Evolutionary conservation across 2,113 vertebrate genomes (phyloP), one percentile per base, ranked within the genome.

Genomic region (Percina caprodes): DNA sequence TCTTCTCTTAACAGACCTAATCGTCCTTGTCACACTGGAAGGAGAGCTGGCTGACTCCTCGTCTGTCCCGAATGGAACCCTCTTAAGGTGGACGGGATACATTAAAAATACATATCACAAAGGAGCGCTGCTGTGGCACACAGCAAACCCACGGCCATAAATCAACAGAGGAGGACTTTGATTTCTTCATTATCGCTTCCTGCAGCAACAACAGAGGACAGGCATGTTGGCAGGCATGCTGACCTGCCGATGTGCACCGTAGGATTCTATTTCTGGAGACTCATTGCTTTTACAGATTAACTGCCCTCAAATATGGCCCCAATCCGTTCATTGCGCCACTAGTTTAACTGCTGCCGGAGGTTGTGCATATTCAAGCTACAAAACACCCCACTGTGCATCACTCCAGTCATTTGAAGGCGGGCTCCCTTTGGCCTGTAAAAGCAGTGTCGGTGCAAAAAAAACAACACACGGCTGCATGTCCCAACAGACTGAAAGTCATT

Each of bases 221-320:
- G 75, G 52, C 39, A 48, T 77, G 87, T 71, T 56, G 65, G 71
- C 81, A 74, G 77, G 63, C 62, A 39, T 10, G 83, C 83, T 88
- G 91, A 90, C 82, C 85, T 77, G 68, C 55, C 16, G 71, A 80
- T 18, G 71, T 73, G 59, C 82, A 69, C 45, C 81, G 11, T 80
- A 82, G 87, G 87, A 90, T 83, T 89, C 88, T 89, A 89, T 89
- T 92, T 82, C 84, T 89, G 86, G 87, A 88, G 79, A 80, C 74
- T 85, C 71, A n/a, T 84, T 89, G 88, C 76, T 89, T 90, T 90
- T 83, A 82, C 79, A 91, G 90, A 92, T 91, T 87, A 93, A 90
- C 76, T 73, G 81, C 81, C 77, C 81, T 87, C 81, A 78, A 77
- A 90, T 88, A 90, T 87, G 91, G 69, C 89, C 89, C 82, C 87